Conservation (phyloP, 1,140 invertebrate genomes). For the Platyscapa corneri region DNA sequence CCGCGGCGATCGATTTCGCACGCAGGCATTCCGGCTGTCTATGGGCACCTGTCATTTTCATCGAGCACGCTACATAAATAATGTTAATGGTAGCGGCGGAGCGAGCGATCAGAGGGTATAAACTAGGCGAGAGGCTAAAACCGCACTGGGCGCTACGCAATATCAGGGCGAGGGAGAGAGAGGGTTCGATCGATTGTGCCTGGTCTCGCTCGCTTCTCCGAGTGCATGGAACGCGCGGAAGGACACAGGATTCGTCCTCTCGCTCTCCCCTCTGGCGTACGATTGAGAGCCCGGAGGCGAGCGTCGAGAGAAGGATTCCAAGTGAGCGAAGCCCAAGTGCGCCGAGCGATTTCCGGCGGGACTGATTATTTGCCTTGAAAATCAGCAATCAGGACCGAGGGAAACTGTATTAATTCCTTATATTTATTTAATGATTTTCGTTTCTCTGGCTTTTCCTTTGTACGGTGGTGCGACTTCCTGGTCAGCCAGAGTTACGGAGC, state of each 20-base stretch:
- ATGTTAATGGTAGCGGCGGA: not conserved
- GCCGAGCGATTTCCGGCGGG: not conserved
- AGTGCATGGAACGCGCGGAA: not conserved
- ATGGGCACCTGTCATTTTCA: conserved; percentile 10
- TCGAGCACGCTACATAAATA: not conserved
- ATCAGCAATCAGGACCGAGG: not conserved
- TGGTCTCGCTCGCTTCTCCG: not conserved
- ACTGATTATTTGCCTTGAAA: not conserved
- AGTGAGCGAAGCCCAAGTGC: not conserved
- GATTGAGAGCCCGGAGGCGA: not conserved
- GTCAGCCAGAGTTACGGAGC: no score
- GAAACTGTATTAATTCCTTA: not conserved
- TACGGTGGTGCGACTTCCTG: not conserved
- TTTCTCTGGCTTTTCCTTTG: not conserved
- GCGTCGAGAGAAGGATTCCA: not conserved
- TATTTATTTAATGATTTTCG: not conserved
- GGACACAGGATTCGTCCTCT: not conserved
- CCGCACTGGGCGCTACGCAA: not conserved
- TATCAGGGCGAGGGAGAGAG: not conserved
- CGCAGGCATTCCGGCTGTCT: not conserved
- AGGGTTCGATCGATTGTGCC: not conserved
- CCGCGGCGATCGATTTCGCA: not conserved
- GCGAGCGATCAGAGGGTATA: not conserved
- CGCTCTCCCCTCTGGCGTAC: not conserved
- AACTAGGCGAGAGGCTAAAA: not conserved